Conservation (phyloP, 2,888 invertebrate genomes). For the Magallana nippona region DNA sequence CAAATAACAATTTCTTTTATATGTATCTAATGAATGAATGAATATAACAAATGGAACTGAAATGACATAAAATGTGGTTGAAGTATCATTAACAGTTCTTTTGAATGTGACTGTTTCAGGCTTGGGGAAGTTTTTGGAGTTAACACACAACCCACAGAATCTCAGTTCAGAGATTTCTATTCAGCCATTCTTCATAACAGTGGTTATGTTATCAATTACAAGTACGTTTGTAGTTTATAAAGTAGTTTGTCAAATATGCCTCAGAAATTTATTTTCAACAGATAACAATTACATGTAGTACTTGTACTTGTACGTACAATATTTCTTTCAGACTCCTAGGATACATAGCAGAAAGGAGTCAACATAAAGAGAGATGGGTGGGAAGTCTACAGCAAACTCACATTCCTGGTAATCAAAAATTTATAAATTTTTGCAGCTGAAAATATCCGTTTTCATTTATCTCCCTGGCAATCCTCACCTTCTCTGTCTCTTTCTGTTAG, state of each 20-base stretch:
- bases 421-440: too few species aligned
- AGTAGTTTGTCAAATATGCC: not conserved
- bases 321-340: constrained; percentile 62
- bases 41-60: too few species aligned
- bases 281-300: not conserved
- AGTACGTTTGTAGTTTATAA: constrained; percentile 14
- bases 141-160: constrained; percentile 66
- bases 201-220: constrained; percentile 51
- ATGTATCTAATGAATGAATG: too few species aligned
- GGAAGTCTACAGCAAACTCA: constrained; percentile 71
- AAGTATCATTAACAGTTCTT: not conserved
- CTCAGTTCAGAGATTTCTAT: constrained; percentile 69
- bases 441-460: too few species aligned
- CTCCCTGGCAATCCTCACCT: too few species aligned
- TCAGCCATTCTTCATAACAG: constrained; percentile 56
- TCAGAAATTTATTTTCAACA: too few species aligned
- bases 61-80: too few species aligned
- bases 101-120: constrained; percentile 50
- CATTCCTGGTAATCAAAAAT: constrained; percentile 64
- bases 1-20: too few species aligned
- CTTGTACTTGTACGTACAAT: too few species aligned
- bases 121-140: constrained; percentile 74
- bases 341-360: constrained; percentile 73
- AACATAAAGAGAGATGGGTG: constrained; percentile 75
- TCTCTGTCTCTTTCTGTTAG: too few species aligned